A percentile compares a stretch with the other conserved stretches of the same genome.
These are phyloP conservation scores for Pollenia labialis DNA, from an alignment of 2,888 invertebrate genomes.

Conservation along the genomic window DNA sequence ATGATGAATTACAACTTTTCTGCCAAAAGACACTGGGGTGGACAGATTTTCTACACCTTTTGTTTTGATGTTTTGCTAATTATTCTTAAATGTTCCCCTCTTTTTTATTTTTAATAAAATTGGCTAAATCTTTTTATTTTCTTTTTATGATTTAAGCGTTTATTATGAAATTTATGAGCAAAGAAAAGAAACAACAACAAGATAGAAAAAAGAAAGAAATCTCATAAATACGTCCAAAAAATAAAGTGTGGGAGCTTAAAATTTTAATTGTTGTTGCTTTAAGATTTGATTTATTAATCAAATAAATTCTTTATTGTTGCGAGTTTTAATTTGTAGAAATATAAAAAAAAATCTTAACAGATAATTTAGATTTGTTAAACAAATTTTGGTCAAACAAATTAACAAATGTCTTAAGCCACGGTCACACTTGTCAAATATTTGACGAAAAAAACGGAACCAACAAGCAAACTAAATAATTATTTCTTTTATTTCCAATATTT, in stretches of 20 bases:
- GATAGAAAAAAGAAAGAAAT: neutral
- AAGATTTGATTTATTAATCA: slow-evolving; percentile 31
- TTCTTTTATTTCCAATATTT: no score
- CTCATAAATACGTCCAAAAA: slow-evolving; percentile 13
- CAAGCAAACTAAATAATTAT: no score
- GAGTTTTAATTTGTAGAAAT: neutral
- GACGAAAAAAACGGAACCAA: no score
- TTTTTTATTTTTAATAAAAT: neutral
- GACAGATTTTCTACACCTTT: slow-evolving; percentile 20
- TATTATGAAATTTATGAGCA: slow-evolving; percentile 47
- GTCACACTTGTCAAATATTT: no score
- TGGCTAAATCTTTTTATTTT: neutral
- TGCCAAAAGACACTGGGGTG: neutral
- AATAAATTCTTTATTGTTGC: slow-evolving; percentile 12
- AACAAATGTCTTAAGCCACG: no score
- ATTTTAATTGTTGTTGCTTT: slow-evolving; percentile 5
- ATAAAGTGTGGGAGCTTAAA: slow-evolving; percentile 7
- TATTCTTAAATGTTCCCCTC: neutral
- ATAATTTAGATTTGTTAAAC: neutral
- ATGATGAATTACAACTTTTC: slow-evolving; percentile 41
- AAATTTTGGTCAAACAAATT: neutral
- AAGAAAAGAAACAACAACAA: neutral
- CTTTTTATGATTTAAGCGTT: slow-evolving; percentile 20
- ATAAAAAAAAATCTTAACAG: neutral
- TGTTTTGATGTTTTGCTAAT: neutral